Conservation (phyloP, 2,113 vertebrate genomes). For the Mormyrus lacerda region DNA sequence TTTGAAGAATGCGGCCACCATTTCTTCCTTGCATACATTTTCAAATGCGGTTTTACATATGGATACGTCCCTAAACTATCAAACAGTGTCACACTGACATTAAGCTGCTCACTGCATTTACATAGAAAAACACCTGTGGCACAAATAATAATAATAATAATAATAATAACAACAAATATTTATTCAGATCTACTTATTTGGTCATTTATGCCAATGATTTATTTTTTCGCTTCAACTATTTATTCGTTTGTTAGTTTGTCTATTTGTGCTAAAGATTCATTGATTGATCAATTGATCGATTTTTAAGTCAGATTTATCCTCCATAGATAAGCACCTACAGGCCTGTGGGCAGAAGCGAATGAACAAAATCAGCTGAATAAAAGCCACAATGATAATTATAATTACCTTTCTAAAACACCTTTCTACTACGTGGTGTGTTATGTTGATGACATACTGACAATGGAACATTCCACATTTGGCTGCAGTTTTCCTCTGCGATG, state of each 20-base stretch:
- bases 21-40: neutral
- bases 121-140: neutral
- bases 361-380: neutral
- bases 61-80: neutral
- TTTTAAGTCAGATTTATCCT: neutral
- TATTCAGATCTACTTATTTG: neutral
- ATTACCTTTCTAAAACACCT: neutral
- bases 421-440: neutral
- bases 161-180: neutral
- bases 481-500: neutral
- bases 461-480: neutral
- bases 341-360: neutral
- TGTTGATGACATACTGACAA: neutral
- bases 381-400: neutral
- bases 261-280: neutral
- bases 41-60: neutral
- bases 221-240: neutral
- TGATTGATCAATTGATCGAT: neutral
- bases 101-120: neutral
- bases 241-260: neutral
- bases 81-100: neutral
- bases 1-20: neutral
- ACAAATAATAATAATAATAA: neutral
- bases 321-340: neutral
- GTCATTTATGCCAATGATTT: neutral